phyloP scores from a whole-genome alignment of 2,113 vertebrate genomes.

The Orycteropus afer region DNA sequence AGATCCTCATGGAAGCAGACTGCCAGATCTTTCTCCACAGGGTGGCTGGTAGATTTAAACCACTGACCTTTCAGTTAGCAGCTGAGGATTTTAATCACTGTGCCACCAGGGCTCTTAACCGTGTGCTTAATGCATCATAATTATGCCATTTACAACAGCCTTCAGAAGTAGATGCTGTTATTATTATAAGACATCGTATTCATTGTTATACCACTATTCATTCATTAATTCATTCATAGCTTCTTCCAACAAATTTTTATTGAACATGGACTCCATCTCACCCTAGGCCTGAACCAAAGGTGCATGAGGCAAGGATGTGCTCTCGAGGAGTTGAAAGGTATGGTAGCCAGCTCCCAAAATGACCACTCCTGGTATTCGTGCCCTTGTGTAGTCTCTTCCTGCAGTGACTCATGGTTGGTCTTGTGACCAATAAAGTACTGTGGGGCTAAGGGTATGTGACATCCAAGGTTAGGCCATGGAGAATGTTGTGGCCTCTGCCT shows the following conservation, averaged over 20 bases:
- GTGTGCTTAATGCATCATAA: rapidly evolving
- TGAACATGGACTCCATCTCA: too few relatives aligned
- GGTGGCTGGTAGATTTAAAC: background rate
- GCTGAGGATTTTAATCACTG: background rate
- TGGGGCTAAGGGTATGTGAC: rapidly evolving
- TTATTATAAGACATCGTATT: background rate
- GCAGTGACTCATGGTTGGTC: background rate
- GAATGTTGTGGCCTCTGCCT: background rate
- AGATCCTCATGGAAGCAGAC: background rate
- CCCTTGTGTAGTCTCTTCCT: background rate
- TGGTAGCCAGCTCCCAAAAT: background rate
- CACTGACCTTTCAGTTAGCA: background rate
- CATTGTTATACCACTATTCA: too few relatives aligned
- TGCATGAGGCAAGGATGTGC: background rate
- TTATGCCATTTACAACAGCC: background rate
- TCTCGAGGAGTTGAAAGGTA: background rate
- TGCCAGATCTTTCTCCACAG: background rate
- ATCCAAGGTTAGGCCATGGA: background rate
- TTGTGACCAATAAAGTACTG: background rate
- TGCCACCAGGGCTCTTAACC: background rate
- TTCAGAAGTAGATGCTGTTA: background rate
- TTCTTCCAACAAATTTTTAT: background rate
- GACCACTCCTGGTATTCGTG: background rate
- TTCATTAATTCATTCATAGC: background rate
- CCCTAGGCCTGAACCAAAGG: background rate